Conservation (phyloP, 2,797 vertebrate genomes). For the Nyctalus aviator region DNA sequence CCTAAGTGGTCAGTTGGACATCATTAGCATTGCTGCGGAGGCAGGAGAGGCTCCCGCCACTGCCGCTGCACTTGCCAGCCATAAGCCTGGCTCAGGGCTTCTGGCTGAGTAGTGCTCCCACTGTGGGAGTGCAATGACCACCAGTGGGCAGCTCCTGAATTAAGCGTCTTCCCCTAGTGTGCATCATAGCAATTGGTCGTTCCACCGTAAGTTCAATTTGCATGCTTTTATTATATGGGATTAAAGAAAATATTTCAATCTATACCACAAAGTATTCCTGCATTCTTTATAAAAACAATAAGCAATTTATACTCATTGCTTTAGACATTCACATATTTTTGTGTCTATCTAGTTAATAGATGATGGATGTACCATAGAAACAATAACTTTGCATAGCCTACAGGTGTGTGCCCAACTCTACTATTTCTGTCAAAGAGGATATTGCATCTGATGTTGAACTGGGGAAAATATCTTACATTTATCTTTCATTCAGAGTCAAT, state of each 20-base stretch:
- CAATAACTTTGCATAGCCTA: constrained; percentile 57
- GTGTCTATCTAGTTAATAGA: constrained; percentile 53
- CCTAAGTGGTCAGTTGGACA: too few species aligned
- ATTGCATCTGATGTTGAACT: constrained; percentile 12
- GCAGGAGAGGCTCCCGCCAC: too few species aligned
- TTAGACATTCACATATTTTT: constrained; percentile 26
- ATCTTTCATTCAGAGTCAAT: constrained; percentile 57
- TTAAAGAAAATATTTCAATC: constrained; percentile 17
- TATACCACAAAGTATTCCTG: constrained; percentile 17
- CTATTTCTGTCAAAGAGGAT: constrained; percentile 61
- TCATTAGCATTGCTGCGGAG: too few species aligned
- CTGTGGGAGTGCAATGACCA: too few species aligned
- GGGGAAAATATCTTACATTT: constrained; percentile 20
- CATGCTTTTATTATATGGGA: too few species aligned
- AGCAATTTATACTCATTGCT: constrained; percentile 45
- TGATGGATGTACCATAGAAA: constrained; percentile 60
- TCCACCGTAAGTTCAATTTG: accelerated
- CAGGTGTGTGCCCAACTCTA: constrained; percentile 55
- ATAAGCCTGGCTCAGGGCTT: too few species aligned
- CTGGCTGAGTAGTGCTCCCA: too few species aligned
- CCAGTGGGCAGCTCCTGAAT: too few species aligned
- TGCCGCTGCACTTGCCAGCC: too few species aligned
- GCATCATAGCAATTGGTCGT: too few species aligned
- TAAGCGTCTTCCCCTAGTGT: too few species aligned
- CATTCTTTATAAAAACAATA: constrained; percentile 58